Base-by-base conservation (phyloP, 2,888 invertebrate species). In the Papilio elwesi region DNA sequence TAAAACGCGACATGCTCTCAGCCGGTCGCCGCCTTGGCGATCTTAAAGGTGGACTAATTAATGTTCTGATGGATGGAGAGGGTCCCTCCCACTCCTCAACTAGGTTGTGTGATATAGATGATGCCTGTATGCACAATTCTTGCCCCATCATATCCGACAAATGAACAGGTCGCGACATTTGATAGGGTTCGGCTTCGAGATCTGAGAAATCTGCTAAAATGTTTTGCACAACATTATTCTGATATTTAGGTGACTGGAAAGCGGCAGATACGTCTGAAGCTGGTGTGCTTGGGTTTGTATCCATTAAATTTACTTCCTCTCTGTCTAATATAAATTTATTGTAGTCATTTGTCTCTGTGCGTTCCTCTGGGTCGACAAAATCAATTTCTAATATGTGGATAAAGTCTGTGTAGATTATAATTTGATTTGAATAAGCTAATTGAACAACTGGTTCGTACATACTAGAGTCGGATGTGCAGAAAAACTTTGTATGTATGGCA, bases 401-500 rank as follows among this genome's bases (percentile, higher is more conserved):
- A 89, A 96, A 97, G 83, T 98, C 98, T 2, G 98, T 97, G 86
- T 98, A 97, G 68, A 98, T 95, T 64, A 98, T 95, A 74, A 97
- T 96, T 79, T 96, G 95, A 80, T 96, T 96, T 68, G 95, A 95
- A 81, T 96, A 96, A 10, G 96, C 95, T 64, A 96, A 90, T 82
- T 96, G 96, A 6, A 96, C 95, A 10, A 95, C 95, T 0, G 96
- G 96, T 79, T 96, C 95, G 81, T 97, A 97, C 87, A 95, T 94
- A 43, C 97, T 98, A 81, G 96, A 97, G 67, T 98, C 97, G 62
- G 97, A 96, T n/a, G 97, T 97, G 80, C 98, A 96, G 84, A 97
- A 97, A 87, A 98, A 98, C 85, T 97, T 97, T 79, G 98, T 98
- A 89, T 99, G 98, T 77, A 98, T 96, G 64, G 98, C 98, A 79